A percentile compares a stretch with the other conserved stretches of the same genome.
phyloP scores from a whole-genome alignment of 2,113 vertebrate species.

The Platichthys stellatus region DNA sequence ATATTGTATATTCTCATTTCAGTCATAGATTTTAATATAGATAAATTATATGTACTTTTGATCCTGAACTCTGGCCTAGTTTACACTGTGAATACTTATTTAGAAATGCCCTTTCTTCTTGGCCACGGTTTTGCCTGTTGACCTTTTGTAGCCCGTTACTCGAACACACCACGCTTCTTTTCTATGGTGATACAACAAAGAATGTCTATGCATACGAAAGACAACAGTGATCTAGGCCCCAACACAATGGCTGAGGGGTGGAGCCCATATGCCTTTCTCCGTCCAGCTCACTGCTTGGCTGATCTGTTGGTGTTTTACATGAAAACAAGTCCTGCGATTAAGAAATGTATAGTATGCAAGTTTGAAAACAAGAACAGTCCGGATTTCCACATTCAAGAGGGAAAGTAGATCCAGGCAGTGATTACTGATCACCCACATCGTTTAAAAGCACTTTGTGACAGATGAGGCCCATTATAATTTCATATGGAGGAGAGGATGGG shows the following conservation, averaged over 20 bases:
- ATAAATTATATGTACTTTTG: background rate
- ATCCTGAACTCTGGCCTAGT: slow-evolving; percentile 4
- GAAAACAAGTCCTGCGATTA: slow-evolving; percentile 25
- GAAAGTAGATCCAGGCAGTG: slow-evolving; percentile 9
- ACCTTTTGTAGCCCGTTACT: slow-evolving; percentile 58
- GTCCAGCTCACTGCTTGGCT: slow-evolving; percentile 39
- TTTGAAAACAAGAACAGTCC: slow-evolving; percentile 4
- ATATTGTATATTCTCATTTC: background rate
- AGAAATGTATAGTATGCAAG: slow-evolving; percentile 13
- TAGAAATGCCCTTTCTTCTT: slow-evolving; percentile 19
- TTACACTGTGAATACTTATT: slow-evolving; percentile 30
- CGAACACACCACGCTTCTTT: slow-evolving; percentile 56
- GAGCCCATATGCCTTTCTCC: slow-evolving; percentile 68
- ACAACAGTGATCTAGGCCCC: slow-evolving; percentile 72
- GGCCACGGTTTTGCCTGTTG: slow-evolving; percentile 71
- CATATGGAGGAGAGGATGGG: slow-evolving; percentile 38
- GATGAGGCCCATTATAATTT: slow-evolving; percentile 59
- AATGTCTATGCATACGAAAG: slow-evolving; percentile 81
- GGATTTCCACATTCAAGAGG: slow-evolving; percentile 12
- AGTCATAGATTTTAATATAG: slow-evolving; percentile 8
- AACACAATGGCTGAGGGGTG: slow-evolving; percentile 75
- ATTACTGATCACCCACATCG: slow-evolving; percentile 41
- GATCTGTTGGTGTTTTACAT: slow-evolving; percentile 71
- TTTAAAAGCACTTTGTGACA: slow-evolving; percentile 52
- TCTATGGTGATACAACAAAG: slow-evolving; percentile 68